Evolutionary conservation across 2,113 vertebrate genomes (phyloP), one percentile per base, ranked within the genome.

Genomic region (Psittacus erithacus): DNA sequence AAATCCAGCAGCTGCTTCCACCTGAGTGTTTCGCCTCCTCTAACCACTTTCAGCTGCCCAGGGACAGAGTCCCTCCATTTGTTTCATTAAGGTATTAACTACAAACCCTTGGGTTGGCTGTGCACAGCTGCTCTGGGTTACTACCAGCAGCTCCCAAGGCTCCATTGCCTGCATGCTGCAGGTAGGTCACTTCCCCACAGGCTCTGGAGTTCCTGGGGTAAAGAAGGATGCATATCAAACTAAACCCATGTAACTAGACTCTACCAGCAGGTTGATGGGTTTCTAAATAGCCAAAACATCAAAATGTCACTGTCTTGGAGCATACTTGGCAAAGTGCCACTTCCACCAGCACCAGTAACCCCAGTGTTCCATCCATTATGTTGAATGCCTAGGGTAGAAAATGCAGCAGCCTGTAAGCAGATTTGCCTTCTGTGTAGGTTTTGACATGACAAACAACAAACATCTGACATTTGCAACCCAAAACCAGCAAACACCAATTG

Each of bases 71-170:
- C 35, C 12, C 31, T 29, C 11, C 8, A 3, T 52, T 47, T 71
- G 3, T 67, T 63, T 46, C 6, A 1, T 88, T 83, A 23, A 68
- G 28, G n/a, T 33, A 11, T 11, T 41, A 60, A 60, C 17, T 24
- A 8, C 0, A 0, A 38, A 5, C 7, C 7, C 5, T 0, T 31
- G 60, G 10, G 29, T 10, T 75, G 23, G 16, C 1, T 38, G n/a
- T 2, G 17, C 3, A 4, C 17, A 11, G 17, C 52, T 82, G 67
- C 52, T 25, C 43, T 17, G 39, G 41, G 68, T 67, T 68, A 10
- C 41, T 17, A 16, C 22, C 46, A 52, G 60, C 35, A 39, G 33
- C 2, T 0, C 4, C 4, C 18, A 4, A 12, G 8, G 33, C 8
- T 28, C 24, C 63, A 33, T 31, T 52, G 44, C 33, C 27, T 19